Evolutionary conservation across 2,888 invertebrate genomes (phyloP).

Genomic region (Biston stratarius): DNA sequence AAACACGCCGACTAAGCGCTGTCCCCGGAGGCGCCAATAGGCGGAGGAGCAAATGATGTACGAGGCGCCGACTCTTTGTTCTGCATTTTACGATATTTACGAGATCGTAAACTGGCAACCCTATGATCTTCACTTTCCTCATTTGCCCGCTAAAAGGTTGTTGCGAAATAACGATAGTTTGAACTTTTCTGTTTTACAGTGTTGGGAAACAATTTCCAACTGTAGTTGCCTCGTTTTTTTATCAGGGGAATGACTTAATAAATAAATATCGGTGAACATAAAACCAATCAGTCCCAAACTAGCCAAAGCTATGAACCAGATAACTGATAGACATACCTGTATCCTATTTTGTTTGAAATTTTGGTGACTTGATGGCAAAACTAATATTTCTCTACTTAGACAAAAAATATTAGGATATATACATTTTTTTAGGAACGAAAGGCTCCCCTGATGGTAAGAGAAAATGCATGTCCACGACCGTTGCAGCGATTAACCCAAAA

Average conservation of each 20-base stretch:
- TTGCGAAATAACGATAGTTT: constrained; percentile 31
- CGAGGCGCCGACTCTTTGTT: constrained; percentile 44
- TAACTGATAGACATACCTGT: too few species aligned
- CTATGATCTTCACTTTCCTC: constrained; percentile 37
- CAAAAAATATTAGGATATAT: too few species aligned
- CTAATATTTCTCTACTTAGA: too few species aligned
- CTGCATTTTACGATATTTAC: constrained; percentile 41
- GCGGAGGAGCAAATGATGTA: constrained; percentile 20
- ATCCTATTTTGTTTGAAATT: too few species aligned
- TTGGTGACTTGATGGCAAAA: too few species aligned
- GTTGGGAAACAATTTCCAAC: background rate
- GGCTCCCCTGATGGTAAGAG: too few species aligned
- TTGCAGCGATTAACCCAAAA: too few species aligned
- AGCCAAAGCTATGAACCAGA: too few species aligned
- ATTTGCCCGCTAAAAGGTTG: constrained; percentile 42
- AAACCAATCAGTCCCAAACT: too few species aligned
- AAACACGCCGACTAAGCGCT: constrained; percentile 16
- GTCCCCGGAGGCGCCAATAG: constrained; percentile 7
- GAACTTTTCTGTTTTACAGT: background rate
- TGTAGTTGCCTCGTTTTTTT: background rate
- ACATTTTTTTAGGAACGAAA: too few species aligned
- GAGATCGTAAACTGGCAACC: constrained; percentile 40
- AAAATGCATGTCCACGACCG: too few species aligned
- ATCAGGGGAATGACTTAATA: background rate
- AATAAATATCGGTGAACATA: too few species aligned